Base-by-base conservation (phyloP, 2,888 invertebrate genomes). In the Caenorhabditis becei region DNA sequence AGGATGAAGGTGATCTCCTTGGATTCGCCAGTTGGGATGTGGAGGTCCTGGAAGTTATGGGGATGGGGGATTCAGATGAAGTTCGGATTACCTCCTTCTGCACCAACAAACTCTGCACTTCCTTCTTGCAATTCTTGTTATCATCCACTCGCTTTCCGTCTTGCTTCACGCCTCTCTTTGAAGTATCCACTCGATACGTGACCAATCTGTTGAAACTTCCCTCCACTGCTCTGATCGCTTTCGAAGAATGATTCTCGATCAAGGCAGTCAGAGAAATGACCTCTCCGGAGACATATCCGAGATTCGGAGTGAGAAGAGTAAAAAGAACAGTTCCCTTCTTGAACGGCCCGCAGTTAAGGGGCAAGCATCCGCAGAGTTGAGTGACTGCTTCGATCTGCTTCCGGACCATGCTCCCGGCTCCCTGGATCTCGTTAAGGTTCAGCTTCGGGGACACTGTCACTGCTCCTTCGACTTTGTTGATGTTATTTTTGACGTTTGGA, bases 401-500 rank as follows among this genome's bases (percentile, higher is more conserved):
- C 18, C 51, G 35, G 1, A 44, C 51, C 20, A 44, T 20, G 0
- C 61, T 59, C 3, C 44, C 18, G 8, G 75, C 59, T 11, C 54
- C 66, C 0, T 65, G 28, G 10, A 75, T 61, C 3, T 5, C 16
- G 32, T 61, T 66, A 44, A 71, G 16, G 23, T 78, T 61, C 20
- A 62, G 23, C 14, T 20, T 53, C 24, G 78, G 59, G 23, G 71
- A 65, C 18, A 78, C 78, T 1, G 71, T 78, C 2, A 71, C 71
- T 11, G 71, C 78, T 20, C 49, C 24, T 18, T 71, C 78, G 16
- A 54, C 54, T 5, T 51, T 24, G 5, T 28, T 71, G n/a, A n/a
- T n/a, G 4, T 62, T 54, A 16, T 20, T 0, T 11, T 20, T 1
- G 11, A 16, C 23, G 16, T 74, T 61, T n/a, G 80, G 74, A 24